Conservation (phyloP, 2,797 vertebrate species). For the Coluber constrictor region DNA sequence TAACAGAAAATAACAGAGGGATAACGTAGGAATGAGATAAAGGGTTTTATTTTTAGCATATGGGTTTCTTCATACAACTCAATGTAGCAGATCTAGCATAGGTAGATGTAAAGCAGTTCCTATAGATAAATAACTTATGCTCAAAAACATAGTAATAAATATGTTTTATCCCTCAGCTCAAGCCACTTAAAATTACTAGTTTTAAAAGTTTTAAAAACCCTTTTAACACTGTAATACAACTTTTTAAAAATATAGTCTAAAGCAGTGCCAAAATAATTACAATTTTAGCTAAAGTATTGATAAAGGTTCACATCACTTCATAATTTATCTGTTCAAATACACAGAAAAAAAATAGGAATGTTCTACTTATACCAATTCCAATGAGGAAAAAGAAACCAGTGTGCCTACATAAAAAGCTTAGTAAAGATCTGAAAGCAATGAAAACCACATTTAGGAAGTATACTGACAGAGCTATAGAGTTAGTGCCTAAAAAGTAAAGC, state of each 20-base stretch:
- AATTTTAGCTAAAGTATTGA: background rate
- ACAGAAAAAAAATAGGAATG: background rate
- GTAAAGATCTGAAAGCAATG: background rate
- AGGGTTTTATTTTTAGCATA: conserved; percentile 2
- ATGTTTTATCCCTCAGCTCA: too few species aligned
- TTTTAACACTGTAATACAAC: background rate
- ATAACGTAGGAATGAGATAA: background rate
- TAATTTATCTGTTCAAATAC: background rate
- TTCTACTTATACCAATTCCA: background rate
- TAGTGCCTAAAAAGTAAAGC: background rate
- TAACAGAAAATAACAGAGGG: background rate
- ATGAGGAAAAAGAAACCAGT: background rate
- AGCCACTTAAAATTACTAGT: background rate
- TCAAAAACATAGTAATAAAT: background rate
- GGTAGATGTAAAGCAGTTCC: background rate
- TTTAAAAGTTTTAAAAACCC: background rate
- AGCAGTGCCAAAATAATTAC: background rate
- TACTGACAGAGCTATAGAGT: background rate
- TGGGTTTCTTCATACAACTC: background rate
- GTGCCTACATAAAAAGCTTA: background rate
- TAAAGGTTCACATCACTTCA: background rate
- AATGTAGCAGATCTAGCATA: background rate
- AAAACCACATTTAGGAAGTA: background rate
- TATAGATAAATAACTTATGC: background rate
- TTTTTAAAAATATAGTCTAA: background rate